Evolutionary conservation across 2,888 invertebrate genomes (phyloP), one percentile per base, ranked within the genome.

Genomic region (Amphimallon solstitiale): DNA sequence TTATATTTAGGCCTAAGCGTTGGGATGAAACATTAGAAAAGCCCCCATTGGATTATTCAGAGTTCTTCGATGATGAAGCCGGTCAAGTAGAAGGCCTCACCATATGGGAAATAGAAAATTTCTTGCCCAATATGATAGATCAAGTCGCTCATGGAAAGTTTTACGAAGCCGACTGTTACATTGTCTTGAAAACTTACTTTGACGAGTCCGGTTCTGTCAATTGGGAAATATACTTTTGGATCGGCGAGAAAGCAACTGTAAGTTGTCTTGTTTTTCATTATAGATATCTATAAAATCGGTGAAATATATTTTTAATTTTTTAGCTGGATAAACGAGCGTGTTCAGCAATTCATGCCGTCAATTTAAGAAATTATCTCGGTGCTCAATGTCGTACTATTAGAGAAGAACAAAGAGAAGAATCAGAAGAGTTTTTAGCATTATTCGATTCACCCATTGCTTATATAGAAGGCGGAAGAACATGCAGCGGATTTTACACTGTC

Each of bases 181-280:
- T 99, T 74, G 88, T 99, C 48, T 83, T 98, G 65, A 95, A 96
- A 83, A 98, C 98, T 0, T 86, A 85, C 38, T 82, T 92, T 38
- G 96, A 96, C 78, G 94, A 94, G 59, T 88, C 90, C 75, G 92
- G 94, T 9, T 92, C 92, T 64, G 83, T 98, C 4, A 87, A 89
- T 63, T 98, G 98, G 96, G 92, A 95, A 75, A 99, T 99, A 77
- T 99, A 92, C 84, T 99, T 98, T 83, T 99, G 98, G 99, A 99
- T 99, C 76, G 99, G 99, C 34, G 93, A 92, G 68, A 92, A 95
- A 78, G 94, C 97, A 1, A 92, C 97, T 9, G 93, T 97, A 84
- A 87, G 86, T 43, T 15, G 9, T 21, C 5, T 59, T 37, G n/a
- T 21, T 19, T 48, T n/a, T 3, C 19, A 49, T 10, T 10, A 17